phyloP scores from a whole-genome alignment of 2,113 vertebrate genomes.

The Trinectes maculatus region DNA sequence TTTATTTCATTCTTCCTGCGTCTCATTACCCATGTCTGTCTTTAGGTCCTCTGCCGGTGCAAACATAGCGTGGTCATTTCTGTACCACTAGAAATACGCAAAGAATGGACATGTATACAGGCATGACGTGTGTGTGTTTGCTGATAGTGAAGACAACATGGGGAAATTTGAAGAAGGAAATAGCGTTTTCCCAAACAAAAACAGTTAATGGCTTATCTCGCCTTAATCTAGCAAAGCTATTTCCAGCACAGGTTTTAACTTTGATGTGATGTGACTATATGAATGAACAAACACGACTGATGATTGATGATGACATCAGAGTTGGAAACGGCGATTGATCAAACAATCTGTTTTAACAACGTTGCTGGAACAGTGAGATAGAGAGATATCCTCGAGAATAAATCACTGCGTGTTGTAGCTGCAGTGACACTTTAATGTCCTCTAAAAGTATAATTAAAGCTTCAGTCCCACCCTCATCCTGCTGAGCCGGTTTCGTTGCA shows the following conservation, averaged over 20 bases:
- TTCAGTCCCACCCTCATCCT: not conserved
- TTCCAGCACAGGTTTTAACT: not conserved
- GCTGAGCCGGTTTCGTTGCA: not conserved
- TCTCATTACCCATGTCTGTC: too few species aligned
- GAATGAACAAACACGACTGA: not conserved
- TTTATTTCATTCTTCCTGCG: too few species aligned
- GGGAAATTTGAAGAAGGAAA: not conserved
- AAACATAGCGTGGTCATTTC: not conserved
- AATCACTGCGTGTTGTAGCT: constrained; percentile 14
- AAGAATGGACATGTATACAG: not conserved
- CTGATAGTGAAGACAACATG: not conserved
- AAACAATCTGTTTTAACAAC: not conserved
- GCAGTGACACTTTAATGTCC: constrained; percentile 25
- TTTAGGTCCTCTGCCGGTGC: not conserved
- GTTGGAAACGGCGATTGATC: not conserved
- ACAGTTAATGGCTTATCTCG: constrained; percentile 2
- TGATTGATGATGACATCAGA: constrained; percentile 16
- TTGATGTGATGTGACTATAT: constrained; percentile 10
- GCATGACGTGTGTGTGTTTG: constrained; percentile 2
- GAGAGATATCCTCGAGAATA: constrained; percentile 9
- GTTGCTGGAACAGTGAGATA: not conserved
- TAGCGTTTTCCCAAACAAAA: constrained; percentile 14
- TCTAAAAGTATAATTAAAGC: constrained; percentile 13
- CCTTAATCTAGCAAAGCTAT: not conserved
- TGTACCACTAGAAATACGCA: not conserved